Conservation (phyloP, 2,797 vertebrate genomes). For the Gymnothorax reevesii region DNA sequence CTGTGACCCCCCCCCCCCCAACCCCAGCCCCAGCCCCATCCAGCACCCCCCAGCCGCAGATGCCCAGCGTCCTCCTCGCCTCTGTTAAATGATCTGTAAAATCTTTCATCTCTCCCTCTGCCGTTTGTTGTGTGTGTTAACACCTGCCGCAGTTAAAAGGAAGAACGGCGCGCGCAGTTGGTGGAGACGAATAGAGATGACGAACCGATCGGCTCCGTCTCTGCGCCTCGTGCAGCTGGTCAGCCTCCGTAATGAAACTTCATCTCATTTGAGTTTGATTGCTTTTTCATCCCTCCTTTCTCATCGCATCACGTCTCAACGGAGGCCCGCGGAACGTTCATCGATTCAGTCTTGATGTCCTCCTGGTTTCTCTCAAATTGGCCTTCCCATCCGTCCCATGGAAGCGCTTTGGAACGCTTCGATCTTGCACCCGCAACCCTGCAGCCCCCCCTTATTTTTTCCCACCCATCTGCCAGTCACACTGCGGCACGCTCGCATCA, state of each 20-base stretch:
- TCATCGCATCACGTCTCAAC: not conserved
- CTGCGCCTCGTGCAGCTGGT: not conserved
- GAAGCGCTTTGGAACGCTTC: not conserved
- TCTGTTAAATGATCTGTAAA: slow-evolving; percentile 29
- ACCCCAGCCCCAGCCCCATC: no score
- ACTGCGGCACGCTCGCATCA: not conserved
- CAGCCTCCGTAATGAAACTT: not conserved
- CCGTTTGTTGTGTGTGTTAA: slow-evolving; percentile 4
- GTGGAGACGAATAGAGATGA: not conserved
- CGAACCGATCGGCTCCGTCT: not conserved
- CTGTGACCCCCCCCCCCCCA: not conserved
- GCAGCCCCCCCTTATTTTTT: not conserved
- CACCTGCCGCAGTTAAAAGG: slow-evolving; percentile 18
- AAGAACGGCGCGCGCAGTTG: no score
- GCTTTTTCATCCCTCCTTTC: not conserved
- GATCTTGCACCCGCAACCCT: not conserved
- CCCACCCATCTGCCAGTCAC: not conserved
- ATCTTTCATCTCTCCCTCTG: slow-evolving; percentile 22
- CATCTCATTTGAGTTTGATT: not conserved
- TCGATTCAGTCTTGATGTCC: slow-evolving; percentile 2
- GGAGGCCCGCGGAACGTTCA: not conserved
- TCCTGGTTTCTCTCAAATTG: not conserved
- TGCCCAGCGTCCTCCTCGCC: not conserved
- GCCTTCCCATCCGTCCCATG: not conserved
- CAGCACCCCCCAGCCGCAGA: not conserved